Conservation (phyloP, 2,888 invertebrate genomes). For the Torymus aiolomorphi region DNA sequence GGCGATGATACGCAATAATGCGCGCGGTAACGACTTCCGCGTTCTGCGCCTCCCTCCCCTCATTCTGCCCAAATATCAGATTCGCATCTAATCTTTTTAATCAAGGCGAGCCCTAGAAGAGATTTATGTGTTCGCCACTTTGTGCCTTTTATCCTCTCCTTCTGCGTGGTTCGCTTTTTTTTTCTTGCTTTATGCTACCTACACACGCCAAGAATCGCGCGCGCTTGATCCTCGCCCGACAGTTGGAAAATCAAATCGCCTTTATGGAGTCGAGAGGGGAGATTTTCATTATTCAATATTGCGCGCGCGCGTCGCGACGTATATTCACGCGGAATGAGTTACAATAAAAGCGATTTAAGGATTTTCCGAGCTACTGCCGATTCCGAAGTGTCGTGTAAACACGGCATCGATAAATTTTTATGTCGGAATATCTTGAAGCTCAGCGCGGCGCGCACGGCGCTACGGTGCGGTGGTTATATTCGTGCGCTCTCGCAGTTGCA, state of each 20-base stretch:
- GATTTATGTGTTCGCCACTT: neutral
- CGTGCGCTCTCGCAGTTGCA: conserved; percentile 2
- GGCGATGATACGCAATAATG: conserved; percentile 53
- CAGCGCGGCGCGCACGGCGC: neutral
- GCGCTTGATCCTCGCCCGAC: no score
- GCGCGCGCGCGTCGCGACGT: neutral
- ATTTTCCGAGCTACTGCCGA: conserved; percentile 26
- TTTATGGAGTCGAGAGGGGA: neutral
- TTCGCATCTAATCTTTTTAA: conserved; percentile 46
- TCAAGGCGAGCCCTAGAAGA: conserved; percentile 13
- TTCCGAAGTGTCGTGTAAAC: conserved; percentile 33
- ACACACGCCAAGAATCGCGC: no score
- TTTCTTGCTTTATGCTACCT: neutral
- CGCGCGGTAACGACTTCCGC: conserved; percentile 46
- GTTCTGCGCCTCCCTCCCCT: conserved; percentile 10
- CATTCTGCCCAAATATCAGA: conserved; percentile 35
- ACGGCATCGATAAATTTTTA: conserved; percentile 47
- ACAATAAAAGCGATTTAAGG: conserved; percentile 36
- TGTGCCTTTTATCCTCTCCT: neutral
- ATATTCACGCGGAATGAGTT: conserved; percentile 3
- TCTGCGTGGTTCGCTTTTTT: neutral
- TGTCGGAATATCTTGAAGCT: conserved; percentile 33
- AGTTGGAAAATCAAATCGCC: neutral
- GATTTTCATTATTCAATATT: conserved; percentile 22
- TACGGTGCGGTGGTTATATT: conserved; percentile 21